Percentiles rank a stretch among this genome's conserved stretches.
Conservation (phyloP, 2,113 vertebrate genomes). For the Alosa alosa region DNA sequence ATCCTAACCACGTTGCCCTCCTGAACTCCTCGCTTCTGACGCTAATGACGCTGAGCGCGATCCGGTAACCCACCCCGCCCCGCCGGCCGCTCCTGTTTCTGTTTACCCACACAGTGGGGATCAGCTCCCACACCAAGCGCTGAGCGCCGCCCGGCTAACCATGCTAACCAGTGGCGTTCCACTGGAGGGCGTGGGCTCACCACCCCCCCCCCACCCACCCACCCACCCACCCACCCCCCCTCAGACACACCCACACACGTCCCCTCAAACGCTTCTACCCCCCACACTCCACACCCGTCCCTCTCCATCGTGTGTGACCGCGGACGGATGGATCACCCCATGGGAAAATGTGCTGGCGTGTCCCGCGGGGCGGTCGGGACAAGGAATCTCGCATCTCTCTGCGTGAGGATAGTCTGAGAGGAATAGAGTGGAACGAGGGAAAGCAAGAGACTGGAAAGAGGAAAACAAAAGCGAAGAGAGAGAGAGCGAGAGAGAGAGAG, state of each 20-base stretch:
- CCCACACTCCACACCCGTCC: too few relatives aligned
- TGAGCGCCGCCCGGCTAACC: background rate
- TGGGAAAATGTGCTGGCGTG: background rate
- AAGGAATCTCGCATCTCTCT: background rate
- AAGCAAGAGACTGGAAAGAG: background rate
- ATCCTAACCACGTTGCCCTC: background rate
- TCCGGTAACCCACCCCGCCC: background rate
- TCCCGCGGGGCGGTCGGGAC: background rate
- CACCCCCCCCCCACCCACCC: background rate
- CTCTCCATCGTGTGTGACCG: background rate
- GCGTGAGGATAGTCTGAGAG: background rate
- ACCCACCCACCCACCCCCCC: background rate
- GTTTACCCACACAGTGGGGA: background rate
- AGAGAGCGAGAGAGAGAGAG: background rate
- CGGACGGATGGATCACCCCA: background rate
- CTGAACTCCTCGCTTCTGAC: background rate
- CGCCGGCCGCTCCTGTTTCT: conserved; percentile 18
- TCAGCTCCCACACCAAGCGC: conserved; percentile 23
- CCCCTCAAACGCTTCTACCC: background rate
- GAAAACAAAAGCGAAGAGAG: background rate
- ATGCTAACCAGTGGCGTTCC: conserved; percentile 17
- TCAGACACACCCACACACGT: conserved; percentile 2
- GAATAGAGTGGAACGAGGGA: background rate
- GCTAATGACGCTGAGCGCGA: background rate
- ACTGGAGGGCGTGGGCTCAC: conserved; percentile 18